A percentile compares a stretch with the other conserved stretches of the same genome.
Conservation (phyloP, 2,888 invertebrate genomes). For the Merodon equestris region DNA sequence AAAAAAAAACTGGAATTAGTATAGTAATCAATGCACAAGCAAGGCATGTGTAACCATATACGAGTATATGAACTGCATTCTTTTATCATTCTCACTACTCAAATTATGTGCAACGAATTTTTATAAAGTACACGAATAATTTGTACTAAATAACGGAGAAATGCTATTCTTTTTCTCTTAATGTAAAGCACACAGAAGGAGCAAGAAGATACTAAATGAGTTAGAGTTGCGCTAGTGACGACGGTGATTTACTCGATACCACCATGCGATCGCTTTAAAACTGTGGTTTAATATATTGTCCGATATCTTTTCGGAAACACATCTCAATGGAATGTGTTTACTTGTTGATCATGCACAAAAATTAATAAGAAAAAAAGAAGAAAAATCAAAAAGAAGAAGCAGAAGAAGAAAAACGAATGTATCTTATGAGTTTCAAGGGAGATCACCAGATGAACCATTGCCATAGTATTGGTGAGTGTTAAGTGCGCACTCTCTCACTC, state of each 20-base stretch:
- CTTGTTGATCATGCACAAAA: slow-evolving; percentile 66
- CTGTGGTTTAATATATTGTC: slow-evolving; percentile 59
- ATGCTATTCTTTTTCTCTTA: not conserved
- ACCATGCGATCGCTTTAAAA: slow-evolving; percentile 41
- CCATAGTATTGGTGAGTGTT: slow-evolving; percentile 52
- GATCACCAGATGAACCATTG: slow-evolving; percentile 43
- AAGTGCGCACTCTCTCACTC: slow-evolving; percentile 52
- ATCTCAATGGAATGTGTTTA: slow-evolving; percentile 69
- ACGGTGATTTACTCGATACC: not conserved
- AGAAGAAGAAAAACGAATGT: slow-evolving; percentile 26
- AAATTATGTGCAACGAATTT: no score
- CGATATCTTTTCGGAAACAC: slow-evolving; percentile 65
- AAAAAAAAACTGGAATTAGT: no score
- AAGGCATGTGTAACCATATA: no score
- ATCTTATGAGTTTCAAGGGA: slow-evolving; percentile 63
- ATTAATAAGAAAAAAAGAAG: slow-evolving; percentile 32
- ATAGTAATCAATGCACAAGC: no score
- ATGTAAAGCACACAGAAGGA: no score
- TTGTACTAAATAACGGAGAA: no score
- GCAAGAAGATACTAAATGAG: no score
- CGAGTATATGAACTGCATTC: no score
- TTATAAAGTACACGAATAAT: no score
- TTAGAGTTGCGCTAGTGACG: no score
- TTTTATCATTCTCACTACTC: no score
- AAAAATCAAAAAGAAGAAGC: not conserved